Evolutionary conservation across 1,140 invertebrate species (phyloP).

Genomic region (Aphelenchoides avenae): DNA sequence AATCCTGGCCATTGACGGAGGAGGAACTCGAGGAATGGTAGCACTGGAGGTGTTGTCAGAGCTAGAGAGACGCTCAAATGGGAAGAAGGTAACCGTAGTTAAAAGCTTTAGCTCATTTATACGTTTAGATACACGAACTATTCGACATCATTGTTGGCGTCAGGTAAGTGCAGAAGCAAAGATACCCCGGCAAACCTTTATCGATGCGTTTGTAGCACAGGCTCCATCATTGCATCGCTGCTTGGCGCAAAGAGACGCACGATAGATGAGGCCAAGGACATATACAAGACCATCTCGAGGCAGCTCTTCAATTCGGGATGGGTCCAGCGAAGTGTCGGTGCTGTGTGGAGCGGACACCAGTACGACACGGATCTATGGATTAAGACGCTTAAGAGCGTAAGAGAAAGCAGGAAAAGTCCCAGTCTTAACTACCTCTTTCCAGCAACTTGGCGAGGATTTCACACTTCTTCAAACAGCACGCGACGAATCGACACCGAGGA

Average conservation of each 20-base stretch:
- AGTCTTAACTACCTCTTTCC: slow-evolving; percentile 13
- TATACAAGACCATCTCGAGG: slow-evolving; percentile 50
- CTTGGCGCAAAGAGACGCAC: slow-evolving; percentile 53
- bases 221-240: slow-evolving; percentile 63
- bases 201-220: too few species aligned
- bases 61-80: slow-evolving; percentile 54
- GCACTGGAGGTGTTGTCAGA: slow-evolving; percentile 50
- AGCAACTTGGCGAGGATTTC: slow-evolving; percentile 34
- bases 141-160: slow-evolving; percentile 90
- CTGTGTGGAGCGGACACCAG: slow-evolving; percentile 71
- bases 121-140: slow-evolving; percentile 58
- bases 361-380: slow-evolving; percentile 84
- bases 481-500: slow-evolving; percentile 23
- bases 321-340: slow-evolving; percentile 70
- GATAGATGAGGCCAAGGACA: slow-evolving; percentile 42
- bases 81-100: slow-evolving; percentile 56
- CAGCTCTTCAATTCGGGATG: slow-evolving; percentile 47
- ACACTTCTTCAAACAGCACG: slow-evolving; percentile 38
- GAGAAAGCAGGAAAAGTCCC: neutral
- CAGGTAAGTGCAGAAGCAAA: too few species aligned
- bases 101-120: neutral
- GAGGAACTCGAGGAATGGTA: slow-evolving; percentile 68
- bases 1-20: slow-evolving; percentile 82
- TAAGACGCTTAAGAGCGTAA: slow-evolving; percentile 68
- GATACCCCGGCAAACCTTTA: too few species aligned